Conservation (phyloP, 2,888 invertebrate genomes). For the Sisyra nigra region DNA sequence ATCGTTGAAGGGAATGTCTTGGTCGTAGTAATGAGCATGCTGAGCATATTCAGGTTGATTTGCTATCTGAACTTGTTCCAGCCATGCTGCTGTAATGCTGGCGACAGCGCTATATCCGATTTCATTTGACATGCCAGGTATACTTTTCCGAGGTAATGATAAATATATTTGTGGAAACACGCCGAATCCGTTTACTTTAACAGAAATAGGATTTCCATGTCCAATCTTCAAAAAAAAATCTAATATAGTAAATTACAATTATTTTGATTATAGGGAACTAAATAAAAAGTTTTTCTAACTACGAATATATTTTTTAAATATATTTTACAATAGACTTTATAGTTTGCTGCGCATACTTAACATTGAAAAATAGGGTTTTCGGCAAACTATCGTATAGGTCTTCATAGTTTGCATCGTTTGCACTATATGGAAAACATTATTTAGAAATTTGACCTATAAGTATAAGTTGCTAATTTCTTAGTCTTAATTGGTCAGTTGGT, state of each 20-base stretch:
- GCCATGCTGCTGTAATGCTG: constrained; percentile 26
- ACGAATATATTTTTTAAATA: no score
- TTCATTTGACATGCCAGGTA: constrained; percentile 19
- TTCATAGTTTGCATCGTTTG: no score
- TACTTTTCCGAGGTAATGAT: constrained; percentile 28
- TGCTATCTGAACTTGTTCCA: constrained; percentile 21
- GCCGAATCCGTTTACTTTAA: constrained; percentile 38
- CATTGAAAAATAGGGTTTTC: no score
- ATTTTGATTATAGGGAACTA: background rate
- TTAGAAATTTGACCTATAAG: no score
- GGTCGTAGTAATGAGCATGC: constrained; percentile 9
- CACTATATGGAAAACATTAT: no score
- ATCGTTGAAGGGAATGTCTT: constrained; percentile 12
- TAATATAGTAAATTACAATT: constrained; percentile 4
- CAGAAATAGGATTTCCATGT: constrained; percentile 32
- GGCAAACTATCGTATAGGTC: no score
- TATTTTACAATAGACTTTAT: no score
- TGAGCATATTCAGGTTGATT: constrained; percentile 7
- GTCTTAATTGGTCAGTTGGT: no score
- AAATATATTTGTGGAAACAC: constrained; percentile 41
- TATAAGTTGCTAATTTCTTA: no score
- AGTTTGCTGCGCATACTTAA: no score
- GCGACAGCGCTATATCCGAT: constrained; percentile 31
- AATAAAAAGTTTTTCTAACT: no score
- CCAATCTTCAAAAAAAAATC: constrained; percentile 35